A percentile compares a stretch with the other conserved stretches of the same genome.
These are phyloP conservation scores for Erethizon dorsatum DNA, from an alignment of 2,797 vertebrate genomes.

Conservation along the genomic window DNA sequence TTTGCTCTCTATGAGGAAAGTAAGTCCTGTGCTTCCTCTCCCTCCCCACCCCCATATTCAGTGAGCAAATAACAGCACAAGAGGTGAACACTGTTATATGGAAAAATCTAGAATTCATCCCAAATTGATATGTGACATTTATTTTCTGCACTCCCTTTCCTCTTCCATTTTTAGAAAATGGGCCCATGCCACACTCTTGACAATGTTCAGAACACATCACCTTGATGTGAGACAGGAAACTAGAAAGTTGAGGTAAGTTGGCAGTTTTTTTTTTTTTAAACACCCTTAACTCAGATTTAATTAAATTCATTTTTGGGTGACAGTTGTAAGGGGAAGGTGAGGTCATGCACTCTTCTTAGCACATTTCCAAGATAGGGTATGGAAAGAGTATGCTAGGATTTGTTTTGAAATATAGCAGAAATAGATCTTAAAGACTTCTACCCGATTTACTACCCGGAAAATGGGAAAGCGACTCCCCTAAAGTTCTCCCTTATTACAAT, in stretches of 20 bases:
- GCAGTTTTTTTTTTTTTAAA: not conserved
- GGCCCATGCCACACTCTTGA: not conserved
- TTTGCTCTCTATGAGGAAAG: not conserved
- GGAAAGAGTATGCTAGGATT: constrained; percentile 33
- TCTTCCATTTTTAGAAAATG: constrained; percentile 9
- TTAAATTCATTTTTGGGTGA: not conserved
- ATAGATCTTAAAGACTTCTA: not conserved
- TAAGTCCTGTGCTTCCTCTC: not conserved
- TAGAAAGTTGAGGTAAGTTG: not conserved
- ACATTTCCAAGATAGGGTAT: not conserved
- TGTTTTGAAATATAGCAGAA: constrained; percentile 44
- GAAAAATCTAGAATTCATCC: not conserved
- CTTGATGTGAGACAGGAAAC: not conserved
- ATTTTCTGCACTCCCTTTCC: not conserved
- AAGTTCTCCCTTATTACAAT: not conserved
- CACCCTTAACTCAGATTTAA: not conserved
- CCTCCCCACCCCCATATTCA: not conserved
- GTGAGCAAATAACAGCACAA: not conserved
- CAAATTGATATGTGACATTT: not conserved
- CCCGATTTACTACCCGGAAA: not conserved
- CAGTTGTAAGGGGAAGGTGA: not conserved
- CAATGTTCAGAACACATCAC: not conserved
- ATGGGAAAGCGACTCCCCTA: not conserved
- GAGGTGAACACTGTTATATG: not conserved
- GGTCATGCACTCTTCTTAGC: not conserved